These are phyloP conservation scores for Tachina grossa DNA, from an alignment of 2,888 invertebrate species.

Conservation along the genomic window DNA sequence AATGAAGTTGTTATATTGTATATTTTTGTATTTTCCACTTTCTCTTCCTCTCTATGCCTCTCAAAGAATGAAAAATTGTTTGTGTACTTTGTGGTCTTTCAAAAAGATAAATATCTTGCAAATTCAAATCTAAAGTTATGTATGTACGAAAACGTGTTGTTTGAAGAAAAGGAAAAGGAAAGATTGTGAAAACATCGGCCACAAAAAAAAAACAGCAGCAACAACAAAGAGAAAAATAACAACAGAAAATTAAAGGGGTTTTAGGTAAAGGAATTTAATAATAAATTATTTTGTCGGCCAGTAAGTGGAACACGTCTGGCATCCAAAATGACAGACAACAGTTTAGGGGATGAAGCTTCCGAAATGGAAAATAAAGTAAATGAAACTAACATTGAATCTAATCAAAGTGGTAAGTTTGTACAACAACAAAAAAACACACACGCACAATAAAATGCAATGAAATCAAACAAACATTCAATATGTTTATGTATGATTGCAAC, in stretches of 20 bases:
- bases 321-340: slow-evolving; percentile 69
- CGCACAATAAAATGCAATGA: slow-evolving; percentile 20
- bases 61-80: slow-evolving; percentile 47
- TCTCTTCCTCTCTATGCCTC: slow-evolving; percentile 32
- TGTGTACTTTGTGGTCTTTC: slow-evolving; percentile 51
- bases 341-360: slow-evolving; percentile 67
- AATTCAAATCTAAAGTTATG: slow-evolving; percentile 32
- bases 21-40: slow-evolving; percentile 43
- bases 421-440: slow-evolving; percentile 7
- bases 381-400: slow-evolving; percentile 68
- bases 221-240: slow-evolving; percentile 29
- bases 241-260: slow-evolving; percentile 24
- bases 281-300: slow-evolving; percentile 37
- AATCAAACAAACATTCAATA: slow-evolving; percentile 29
- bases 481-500: not conserved
- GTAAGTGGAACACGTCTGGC: slow-evolving; percentile 67
- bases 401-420: slow-evolving; percentile 66
- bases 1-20: slow-evolving; percentile 39
- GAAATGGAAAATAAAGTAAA: slow-evolving; percentile 67
- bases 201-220: slow-evolving; percentile 3
- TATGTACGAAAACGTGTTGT: slow-evolving; percentile 52
- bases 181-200: slow-evolving; percentile 12
- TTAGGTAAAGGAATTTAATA: slow-evolving; percentile 55
- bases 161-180: slow-evolving; percentile 36
- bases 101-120: slow-evolving; percentile 34